Percentiles rank a stretch among this genome's conserved stretches.
Evolutionary conservation across 1,140 invertebrate species (phyloP).

Genomic region (Onthophagus taurus): DNA sequence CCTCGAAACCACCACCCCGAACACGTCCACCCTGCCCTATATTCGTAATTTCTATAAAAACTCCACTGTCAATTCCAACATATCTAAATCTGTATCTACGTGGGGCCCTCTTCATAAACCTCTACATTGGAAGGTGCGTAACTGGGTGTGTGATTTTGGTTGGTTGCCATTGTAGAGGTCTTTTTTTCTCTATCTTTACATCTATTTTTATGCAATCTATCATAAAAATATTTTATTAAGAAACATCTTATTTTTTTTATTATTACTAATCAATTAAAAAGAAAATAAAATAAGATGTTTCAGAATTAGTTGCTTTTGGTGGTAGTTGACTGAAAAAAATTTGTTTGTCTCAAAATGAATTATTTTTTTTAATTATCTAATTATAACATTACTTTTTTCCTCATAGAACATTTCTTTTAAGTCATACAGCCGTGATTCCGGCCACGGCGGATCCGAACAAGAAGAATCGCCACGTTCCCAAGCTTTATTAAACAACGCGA

Average conservation of each 20-base stretch:
- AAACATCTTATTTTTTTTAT: too few species aligned
- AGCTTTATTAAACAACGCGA: constrained; percentile 38
- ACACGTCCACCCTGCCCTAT: constrained; percentile 46
- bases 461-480: constrained; percentile 53
- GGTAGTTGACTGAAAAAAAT: too few species aligned
- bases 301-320: too few species aligned
- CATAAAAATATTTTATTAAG: too few species aligned
- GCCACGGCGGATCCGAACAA: constrained; percentile 54
- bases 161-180: constrained; percentile 10
- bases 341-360: too few species aligned
- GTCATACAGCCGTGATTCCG: constrained; percentile 53
- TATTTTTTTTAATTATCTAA: constrained; percentile 11
- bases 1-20: constrained; percentile 17
- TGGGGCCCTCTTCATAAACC: constrained; percentile 57
- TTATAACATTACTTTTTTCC: constrained; percentile 26
- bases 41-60: constrained; percentile 45
- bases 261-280: too few species aligned
- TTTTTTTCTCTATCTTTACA: too few species aligned
- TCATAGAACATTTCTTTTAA: constrained; percentile 64
- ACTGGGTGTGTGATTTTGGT: too few species aligned
- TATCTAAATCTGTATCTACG: constrained; percentile 55
- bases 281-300: too few species aligned
- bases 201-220: too few species aligned
- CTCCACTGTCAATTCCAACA: constrained; percentile 45
- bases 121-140: constrained; percentile 58